Evolutionary conservation across 2,113 vertebrate genomes (phyloP), one percentile per base, ranked within the genome.

Genomic region (Glaucidium brasilianum): DNA sequence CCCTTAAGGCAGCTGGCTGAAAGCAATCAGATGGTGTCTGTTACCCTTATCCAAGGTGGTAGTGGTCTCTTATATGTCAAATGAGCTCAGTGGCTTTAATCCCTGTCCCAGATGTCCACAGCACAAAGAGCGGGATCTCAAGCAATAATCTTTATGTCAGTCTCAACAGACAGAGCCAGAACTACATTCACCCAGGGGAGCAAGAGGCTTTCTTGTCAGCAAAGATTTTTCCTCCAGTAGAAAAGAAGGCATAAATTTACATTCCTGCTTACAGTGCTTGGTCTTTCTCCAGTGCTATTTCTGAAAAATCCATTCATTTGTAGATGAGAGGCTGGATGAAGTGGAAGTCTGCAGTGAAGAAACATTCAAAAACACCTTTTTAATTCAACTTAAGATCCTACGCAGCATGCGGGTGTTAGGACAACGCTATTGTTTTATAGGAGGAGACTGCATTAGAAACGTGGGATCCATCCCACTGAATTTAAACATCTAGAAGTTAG

Each of bases 51-150:
- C 93, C 93, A 89, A 87, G 64, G 64, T 95, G 76, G 85, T 11
- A 71, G 63, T 72, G 83, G 84, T 86, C 76, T 92, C 79, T 88
- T n/a, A 43, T 56, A 72, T 72, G 85, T 94, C 88, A 95, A 74
- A 89, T 56, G 79, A 94, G 86, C 91, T 86, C 85, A 45, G 76
- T 89, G 76, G 76, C 89, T 95, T 78, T 96, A 95, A 96, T 97
- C 95, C 72, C 37, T 52, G 52, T 92, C 94, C 94, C 93, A 94
- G 91, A 83, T 92, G 85, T 94, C 83, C 91, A 16, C 56, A 47
- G 76, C 88, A 95, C 90, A 84, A 88, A 96, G 95, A 90, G 88
- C 76, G 81, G 94, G 73, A 94, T 96, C 94, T 92, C 83, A 72
- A 89, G 80, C 88, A 94, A 86, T 93, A 92, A 96, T 96, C 92